Evolutionary conservation across 1,140 invertebrate species (phyloP).

Genomic region (Drosophila sechellia): DNA sequence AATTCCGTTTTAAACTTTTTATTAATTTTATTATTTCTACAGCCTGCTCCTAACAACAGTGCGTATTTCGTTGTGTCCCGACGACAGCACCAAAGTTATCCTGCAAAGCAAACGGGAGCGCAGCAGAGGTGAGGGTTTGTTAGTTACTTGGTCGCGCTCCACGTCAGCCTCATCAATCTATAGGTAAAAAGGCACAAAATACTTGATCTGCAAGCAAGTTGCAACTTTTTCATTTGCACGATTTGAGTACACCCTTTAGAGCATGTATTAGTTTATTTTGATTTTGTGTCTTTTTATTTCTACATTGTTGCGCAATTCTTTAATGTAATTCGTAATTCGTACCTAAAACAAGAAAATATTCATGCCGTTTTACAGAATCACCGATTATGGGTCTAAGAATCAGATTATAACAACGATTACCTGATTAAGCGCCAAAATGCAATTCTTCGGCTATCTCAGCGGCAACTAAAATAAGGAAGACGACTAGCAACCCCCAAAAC

Average conservation of each 20-base stretch:
- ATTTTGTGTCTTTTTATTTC: conserved; percentile 77
- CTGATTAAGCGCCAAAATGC: conserved; percentile 67
- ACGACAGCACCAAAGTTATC: conserved; percentile 86
- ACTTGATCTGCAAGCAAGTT: conserved; percentile 13
- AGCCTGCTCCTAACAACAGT: conserved; percentile 85
- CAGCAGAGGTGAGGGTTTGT: conserved; percentile 87
- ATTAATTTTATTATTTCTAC: neutral
- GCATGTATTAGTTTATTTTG: conserved; percentile 51
- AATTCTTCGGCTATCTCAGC: conserved; percentile 29
- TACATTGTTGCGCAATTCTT: conserved; percentile 25
- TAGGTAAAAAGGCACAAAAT: conserved; percentile 86
- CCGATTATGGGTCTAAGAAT: conserved; percentile 86
- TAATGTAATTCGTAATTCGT: no score
- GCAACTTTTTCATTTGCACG: conserved; percentile 31
- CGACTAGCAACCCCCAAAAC: conserved; percentile 30
- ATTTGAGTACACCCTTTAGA: conserved; percentile 4
- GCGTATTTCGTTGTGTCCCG: conserved; percentile 85
- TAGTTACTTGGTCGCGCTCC: conserved; percentile 88
- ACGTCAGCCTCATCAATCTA: conserved; percentile 88
- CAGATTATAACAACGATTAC: conserved; percentile 85
- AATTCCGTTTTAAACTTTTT: neutral
- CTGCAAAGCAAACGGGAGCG: conserved; percentile 84
- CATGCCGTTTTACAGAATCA: conserved; percentile 79
- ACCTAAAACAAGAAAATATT: neutral
- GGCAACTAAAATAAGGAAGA: conserved; percentile 30